These are phyloP conservation scores for Bombus impatiens DNA, from an alignment of 1,140 invertebrate genomes.

Conservation along the genomic window DNA sequence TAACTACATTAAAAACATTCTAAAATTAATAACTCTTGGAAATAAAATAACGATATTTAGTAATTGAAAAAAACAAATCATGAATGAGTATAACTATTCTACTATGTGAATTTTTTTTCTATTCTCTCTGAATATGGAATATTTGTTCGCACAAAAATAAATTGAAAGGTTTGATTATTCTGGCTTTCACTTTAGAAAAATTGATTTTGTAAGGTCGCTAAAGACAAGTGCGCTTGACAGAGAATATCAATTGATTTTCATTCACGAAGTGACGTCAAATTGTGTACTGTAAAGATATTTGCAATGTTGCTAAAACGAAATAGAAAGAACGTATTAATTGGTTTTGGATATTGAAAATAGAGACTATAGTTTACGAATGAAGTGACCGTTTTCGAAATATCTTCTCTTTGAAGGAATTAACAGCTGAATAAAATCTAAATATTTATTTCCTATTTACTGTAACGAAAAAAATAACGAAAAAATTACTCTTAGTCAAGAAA, in stretches of 20 bases:
- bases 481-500: too few relatives aligned
- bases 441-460: too few relatives aligned
- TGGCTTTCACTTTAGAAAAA: background rate
- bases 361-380: background rate
- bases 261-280: background rate
- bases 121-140: background rate
- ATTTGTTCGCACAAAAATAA: background rate
- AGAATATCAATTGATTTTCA: background rate
- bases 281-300: background rate
- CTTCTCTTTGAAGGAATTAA: background rate
- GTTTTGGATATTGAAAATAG: background rate
- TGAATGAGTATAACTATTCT: too few relatives aligned
- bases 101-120: background rate
- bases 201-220: background rate
- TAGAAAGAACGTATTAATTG: background rate
- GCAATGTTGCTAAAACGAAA: background rate
- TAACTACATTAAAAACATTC: too few relatives aligned
- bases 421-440: too few relatives aligned
- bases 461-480: too few relatives aligned
- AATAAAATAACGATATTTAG: too few relatives aligned
- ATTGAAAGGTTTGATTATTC: background rate
- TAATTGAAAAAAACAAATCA: too few relatives aligned
- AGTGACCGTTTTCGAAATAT: background rate
- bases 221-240: background rate
- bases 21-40: too few relatives aligned